A percentile compares a stretch with the other conserved stretches of the same genome.
Conservation (phyloP, 2,888 invertebrate genomes). For the Acanthosepion lycidas region DNA sequence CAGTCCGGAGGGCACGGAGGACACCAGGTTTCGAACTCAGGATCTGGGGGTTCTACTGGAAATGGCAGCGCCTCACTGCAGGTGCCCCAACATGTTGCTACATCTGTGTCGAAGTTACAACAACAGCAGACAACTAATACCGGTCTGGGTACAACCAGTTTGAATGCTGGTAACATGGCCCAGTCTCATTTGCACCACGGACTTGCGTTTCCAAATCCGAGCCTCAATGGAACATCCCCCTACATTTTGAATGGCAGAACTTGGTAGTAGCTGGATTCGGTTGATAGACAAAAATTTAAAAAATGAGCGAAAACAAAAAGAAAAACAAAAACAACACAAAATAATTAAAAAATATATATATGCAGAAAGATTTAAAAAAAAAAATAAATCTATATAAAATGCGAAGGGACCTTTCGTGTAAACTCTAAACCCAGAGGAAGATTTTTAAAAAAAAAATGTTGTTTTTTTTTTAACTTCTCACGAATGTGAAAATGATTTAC, state of each 20-base stretch:
- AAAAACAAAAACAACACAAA: not conserved
- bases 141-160: constrained; percentile 51
- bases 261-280: constrained; percentile 56
- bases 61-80: constrained; percentile 50
- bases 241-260: constrained; percentile 67
- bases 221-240: constrained; percentile 60
- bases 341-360: constrained; percentile 36
- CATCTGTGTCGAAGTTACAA: constrained; percentile 58
- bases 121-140: constrained; percentile 53
- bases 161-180: constrained; percentile 51
- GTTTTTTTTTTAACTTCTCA: not conserved
- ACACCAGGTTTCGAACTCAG: constrained; percentile 52
- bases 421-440: not conserved
- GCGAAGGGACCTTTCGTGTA: not conserved
- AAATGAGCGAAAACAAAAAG: not conserved
- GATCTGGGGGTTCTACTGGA: constrained; percentile 50
- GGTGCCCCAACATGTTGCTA: constrained; percentile 54
- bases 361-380: not conserved
- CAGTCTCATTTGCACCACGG: constrained; percentile 60
- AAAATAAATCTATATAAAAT: not conserved
- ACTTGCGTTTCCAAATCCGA: constrained; percentile 63
- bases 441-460: not conserved
- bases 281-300: not conserved
- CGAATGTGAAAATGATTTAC: not conserved
- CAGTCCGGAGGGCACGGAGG: constrained; percentile 48